Evolutionary conservation across 2,888 invertebrate species (phyloP).

Genomic region (Conomelus anceps): DNA sequence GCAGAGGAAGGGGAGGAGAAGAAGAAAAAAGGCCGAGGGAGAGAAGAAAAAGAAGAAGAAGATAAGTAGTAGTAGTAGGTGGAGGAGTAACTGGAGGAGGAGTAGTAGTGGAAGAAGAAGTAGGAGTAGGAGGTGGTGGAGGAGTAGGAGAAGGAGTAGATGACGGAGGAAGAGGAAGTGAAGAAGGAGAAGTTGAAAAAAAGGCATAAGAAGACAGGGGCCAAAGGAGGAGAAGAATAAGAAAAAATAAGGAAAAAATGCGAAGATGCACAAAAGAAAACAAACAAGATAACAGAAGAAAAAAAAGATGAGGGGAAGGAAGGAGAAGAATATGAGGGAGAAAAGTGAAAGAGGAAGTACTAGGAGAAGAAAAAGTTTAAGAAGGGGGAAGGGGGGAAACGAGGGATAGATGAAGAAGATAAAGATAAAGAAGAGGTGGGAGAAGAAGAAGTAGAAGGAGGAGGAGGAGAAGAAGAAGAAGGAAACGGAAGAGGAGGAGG

Average conservation of each 20-base stretch:
- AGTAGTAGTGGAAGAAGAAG: not conserved
- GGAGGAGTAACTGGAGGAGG: not conserved
- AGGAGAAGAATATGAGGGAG: not conserved
- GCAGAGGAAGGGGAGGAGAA: too few relatives aligned
- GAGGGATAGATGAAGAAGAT: not conserved
- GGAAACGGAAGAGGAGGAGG: not conserved
- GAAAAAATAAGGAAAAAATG: not conserved
- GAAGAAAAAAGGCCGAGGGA: too few relatives aligned
- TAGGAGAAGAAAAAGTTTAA: not conserved
- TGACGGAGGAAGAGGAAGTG: not conserved
- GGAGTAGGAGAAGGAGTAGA: not conserved
- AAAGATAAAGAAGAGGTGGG: not conserved
- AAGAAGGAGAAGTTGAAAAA: not conserved
- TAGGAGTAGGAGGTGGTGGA: not conserved
- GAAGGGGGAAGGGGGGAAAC: not conserved
- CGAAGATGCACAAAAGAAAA: too few relatives aligned
- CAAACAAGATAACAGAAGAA: too few relatives aligned
- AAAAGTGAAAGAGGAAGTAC: not conserved
- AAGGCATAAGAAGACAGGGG: not conserved
- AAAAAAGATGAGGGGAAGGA: not conserved
- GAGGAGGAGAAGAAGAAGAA: not conserved
- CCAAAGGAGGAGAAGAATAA: not conserved
- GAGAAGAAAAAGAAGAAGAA: not conserved
- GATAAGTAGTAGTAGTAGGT: not conserved
- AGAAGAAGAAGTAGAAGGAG: not conserved